Percentiles rank a stretch among this genome's conserved stretches.
Conservation (phyloP, 2,888 invertebrate species). For the Cataglyphis cursor region DNA sequence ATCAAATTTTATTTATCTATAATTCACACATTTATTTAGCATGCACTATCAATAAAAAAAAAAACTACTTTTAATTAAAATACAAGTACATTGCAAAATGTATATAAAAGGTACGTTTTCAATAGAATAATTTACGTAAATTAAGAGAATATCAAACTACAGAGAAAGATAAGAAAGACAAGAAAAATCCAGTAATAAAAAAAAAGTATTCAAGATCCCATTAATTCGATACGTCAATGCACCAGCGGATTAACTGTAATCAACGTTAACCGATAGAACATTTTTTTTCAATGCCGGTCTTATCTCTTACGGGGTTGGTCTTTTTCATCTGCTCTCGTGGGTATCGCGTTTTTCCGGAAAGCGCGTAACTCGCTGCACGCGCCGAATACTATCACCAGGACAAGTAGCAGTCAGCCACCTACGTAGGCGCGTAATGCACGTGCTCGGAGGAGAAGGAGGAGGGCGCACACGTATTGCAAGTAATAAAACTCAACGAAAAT, state of each 20-base stretch:
- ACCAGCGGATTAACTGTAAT: not conserved
- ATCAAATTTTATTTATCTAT: not conserved
- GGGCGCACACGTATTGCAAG: constrained; percentile 70
- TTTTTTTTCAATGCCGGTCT: not conserved
- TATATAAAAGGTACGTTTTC: not conserved
- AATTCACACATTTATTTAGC: not conserved
- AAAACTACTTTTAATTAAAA: not conserved
- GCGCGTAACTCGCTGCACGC: constrained; percentile 5
- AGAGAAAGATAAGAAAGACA: not conserved
- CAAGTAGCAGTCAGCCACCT: not conserved
- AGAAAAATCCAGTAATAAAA: not conserved
- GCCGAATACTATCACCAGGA: not conserved
- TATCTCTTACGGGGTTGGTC: not conserved
- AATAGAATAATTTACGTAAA: not conserved
- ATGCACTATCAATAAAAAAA: not conserved
- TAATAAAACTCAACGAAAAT: constrained; percentile 76
- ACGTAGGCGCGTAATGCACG: constrained; percentile 36
- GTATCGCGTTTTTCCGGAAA: constrained; percentile 10
- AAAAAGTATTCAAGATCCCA: not conserved
- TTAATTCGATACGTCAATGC: not conserved
- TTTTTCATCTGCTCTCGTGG: not conserved
- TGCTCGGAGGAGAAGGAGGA: constrained; percentile 45
- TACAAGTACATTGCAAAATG: not conserved
- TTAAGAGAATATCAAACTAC: not conserved
- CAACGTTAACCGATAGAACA: not conserved